Evolutionary conservation across 2,888 invertebrate genomes (phyloP).

Genomic region (Macaria liturata): DNA sequence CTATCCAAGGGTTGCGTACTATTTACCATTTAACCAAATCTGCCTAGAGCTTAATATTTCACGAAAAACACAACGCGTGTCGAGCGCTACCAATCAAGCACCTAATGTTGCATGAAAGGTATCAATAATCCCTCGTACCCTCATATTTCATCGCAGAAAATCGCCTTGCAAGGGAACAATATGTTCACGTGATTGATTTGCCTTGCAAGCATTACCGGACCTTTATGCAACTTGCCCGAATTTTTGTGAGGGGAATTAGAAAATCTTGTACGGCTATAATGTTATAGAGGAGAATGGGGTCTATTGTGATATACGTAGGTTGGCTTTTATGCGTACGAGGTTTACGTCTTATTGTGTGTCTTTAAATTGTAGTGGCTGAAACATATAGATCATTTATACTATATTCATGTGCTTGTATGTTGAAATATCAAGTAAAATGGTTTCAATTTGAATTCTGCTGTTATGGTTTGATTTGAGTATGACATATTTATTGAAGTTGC

Average conservation of each 20-base stretch:
- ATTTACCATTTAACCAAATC: too few relatives aligned
- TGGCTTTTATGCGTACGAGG: too few relatives aligned
- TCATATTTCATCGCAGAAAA: slow-evolving; percentile 57
- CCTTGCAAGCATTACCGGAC: slow-evolving; percentile 45
- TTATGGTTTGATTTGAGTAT: too few relatives aligned
- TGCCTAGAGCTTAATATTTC: slow-evolving; percentile 18
- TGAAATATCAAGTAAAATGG: too few relatives aligned
- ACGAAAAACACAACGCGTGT: slow-evolving; percentile 29
- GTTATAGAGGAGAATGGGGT: slow-evolving; percentile 15
- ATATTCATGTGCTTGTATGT: too few relatives aligned
- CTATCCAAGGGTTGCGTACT: too few relatives aligned
- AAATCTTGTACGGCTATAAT: slow-evolving; percentile 31
- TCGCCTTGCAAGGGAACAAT: slow-evolving; percentile 60
- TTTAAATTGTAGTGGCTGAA: too few relatives aligned
- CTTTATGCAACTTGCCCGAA: slow-evolving; percentile 34
- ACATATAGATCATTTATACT: too few relatives aligned
- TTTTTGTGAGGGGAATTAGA: slow-evolving; percentile 33
- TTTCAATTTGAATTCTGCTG: too few relatives aligned
- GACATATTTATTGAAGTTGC: too few relatives aligned
- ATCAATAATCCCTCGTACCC: slow-evolving; percentile 58
- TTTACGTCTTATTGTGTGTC: too few relatives aligned
- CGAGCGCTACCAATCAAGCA: slow-evolving; percentile 48
- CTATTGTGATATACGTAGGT: neutral
- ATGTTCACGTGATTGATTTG: slow-evolving; percentile 62
- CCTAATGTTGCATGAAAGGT: slow-evolving; percentile 66